A percentile compares a stretch with the other conserved stretches of the same genome.
Conservation (phyloP, 1,140 invertebrate genomes). For the Camponotus pennsylvanicus region DNA sequence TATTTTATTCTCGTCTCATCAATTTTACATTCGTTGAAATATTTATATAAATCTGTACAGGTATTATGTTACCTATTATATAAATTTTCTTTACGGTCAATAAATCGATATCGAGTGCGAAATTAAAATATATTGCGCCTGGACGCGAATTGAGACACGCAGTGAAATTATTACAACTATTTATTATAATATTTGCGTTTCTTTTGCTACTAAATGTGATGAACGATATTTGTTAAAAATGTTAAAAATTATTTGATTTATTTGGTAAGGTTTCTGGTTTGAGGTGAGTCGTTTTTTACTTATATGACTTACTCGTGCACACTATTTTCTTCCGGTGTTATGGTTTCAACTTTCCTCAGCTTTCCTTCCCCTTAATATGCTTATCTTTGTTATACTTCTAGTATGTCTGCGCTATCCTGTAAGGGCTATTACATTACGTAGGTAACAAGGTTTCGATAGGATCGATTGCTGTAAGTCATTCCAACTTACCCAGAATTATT, state of each 20-base stretch:
- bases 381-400: conserved; percentile 49
- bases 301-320: conserved; percentile 22
- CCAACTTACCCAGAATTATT: not conserved
- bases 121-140: conserved; percentile 35
- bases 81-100: conserved; percentile 28
- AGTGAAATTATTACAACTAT: conserved; percentile 19
- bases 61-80: conserved; percentile 59
- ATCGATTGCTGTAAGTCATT: conserved; percentile 57
- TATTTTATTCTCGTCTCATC: conserved; percentile 56
- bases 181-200: not conserved
- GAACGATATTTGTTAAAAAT: conserved; percentile 6
- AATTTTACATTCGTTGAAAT: conserved; percentile 23
- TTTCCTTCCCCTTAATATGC: conserved; percentile 27
- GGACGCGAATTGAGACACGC: not conserved
- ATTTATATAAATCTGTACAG: conserved; percentile 17
- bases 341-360: conserved; percentile 34
- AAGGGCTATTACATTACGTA: conserved; percentile 61
- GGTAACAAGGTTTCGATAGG: conserved; percentile 60
- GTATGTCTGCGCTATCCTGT: conserved; percentile 25
- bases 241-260: not conserved
- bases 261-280: not conserved
- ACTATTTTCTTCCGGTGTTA: conserved; percentile 41
- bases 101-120: conserved; percentile 50
- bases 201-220: not conserved
- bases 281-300: conserved; percentile 5